Conservation (phyloP, 2,113 vertebrate genomes). For the Scatophagus argus region DNA sequence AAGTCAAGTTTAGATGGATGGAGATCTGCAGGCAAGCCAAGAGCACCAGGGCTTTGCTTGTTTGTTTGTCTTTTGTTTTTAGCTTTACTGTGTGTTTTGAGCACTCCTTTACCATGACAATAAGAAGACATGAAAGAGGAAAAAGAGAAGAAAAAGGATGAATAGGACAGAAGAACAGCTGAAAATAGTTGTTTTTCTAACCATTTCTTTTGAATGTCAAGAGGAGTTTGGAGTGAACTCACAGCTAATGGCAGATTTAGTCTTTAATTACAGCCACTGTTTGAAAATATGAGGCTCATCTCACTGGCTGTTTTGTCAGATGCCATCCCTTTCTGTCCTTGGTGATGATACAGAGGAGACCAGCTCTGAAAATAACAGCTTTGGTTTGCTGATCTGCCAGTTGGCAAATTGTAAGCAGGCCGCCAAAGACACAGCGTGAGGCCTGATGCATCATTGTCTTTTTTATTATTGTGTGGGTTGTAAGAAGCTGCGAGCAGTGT, state of each 20-base stretch:
- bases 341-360: conserved; percentile 46
- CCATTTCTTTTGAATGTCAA: conserved; percentile 2
- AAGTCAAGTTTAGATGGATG: conserved; percentile 76
- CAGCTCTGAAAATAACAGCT: conserved; percentile 52
- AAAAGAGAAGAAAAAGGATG: not conserved
- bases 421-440: conserved; percentile 63
- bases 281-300: conserved; percentile 41
- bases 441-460: conserved; percentile 54
- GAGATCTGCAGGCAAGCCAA: conserved; percentile 59
- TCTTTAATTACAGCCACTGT: conserved; percentile 64
- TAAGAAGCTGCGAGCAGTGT: conserved; percentile 45
- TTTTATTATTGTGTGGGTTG: conserved; percentile 37
- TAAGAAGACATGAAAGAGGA: conserved; percentile 20
- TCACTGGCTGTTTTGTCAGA: conserved; percentile 61
- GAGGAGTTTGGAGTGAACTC: conserved; percentile 25
- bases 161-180: not conserved
- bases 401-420: conserved; percentile 63
- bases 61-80: conserved; percentile 10
- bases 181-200: not conserved
- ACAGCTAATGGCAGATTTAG: conserved; percentile 56
- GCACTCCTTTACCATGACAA: conserved; percentile 27
- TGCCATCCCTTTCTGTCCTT: conserved; percentile 65
- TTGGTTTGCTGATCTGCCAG: conserved; percentile 62
- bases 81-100: conserved; percentile 14
- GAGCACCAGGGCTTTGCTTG: conserved; percentile 10